Evolutionary conservation across 2,888 invertebrate genomes (phyloP).

Genomic region (Parnassius glacialis): DNA sequence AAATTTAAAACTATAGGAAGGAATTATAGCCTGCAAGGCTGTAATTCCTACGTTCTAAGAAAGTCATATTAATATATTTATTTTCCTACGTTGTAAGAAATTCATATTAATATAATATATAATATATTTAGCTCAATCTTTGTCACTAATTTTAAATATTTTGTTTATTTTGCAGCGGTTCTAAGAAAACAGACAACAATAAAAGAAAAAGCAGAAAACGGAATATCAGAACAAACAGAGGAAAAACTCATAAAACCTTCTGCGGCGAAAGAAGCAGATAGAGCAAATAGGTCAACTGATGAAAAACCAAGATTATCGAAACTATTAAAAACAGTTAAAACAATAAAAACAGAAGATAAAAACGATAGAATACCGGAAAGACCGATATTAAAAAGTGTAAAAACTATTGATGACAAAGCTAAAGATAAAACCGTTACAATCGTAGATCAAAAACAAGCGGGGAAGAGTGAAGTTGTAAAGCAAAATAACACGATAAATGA

Average conservation of each 20-base stretch:
- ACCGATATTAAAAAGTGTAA: constrained; percentile 60
- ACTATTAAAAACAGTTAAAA: constrained; percentile 37
- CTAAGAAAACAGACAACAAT: constrained; percentile 73
- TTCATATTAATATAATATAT: no score
- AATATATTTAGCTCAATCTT: no score
- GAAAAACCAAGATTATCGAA: constrained; percentile 65
- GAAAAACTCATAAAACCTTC: constrained; percentile 71
- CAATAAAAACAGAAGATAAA: constrained; percentile 52
- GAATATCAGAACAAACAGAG: constrained; percentile 56
- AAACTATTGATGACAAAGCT: constrained; percentile 68
- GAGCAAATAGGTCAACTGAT: constrained; percentile 51
- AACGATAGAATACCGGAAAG: constrained; percentile 53
- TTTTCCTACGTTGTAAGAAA: no score
- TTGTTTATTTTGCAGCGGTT: constrained; percentile 55
- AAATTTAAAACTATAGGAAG: no score
- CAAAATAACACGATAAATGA: constrained; percentile 36
- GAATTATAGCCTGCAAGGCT: no score
- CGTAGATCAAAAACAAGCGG: constrained; percentile 57
- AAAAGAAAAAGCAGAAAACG: constrained; percentile 67
- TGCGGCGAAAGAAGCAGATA: constrained; percentile 62
- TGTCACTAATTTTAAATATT: not conserved
- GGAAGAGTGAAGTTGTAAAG: constrained; percentile 40
- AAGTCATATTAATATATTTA: no score
- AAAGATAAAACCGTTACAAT: constrained; percentile 73
- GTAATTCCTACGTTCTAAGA: no score